phyloP scores from a whole-genome alignment of 1,140 invertebrate genomes.

The Lethrus apterus region DNA sequence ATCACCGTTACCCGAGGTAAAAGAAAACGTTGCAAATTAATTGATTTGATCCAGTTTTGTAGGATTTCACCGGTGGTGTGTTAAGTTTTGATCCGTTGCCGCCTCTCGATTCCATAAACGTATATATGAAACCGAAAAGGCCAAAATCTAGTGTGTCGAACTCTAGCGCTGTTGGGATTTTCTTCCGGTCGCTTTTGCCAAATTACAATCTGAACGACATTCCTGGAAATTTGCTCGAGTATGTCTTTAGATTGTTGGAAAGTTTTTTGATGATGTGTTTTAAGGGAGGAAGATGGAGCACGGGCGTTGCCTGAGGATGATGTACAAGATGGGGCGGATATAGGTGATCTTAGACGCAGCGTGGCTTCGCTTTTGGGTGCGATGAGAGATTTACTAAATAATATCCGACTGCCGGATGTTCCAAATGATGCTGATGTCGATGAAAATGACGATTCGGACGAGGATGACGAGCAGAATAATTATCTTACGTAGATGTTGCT shows the following conservation, averaged over 20 bases:
- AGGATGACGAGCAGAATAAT: conserved; percentile 42
- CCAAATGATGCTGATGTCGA: conserved; percentile 43
- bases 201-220: conserved; percentile 48
- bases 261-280: not conserved
- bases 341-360: conserved; percentile 50
- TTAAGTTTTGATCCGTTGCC: conserved; percentile 77
- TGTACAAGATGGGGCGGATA: conserved; percentile 24
- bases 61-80: conserved; percentile 50
- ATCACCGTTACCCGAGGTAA: conserved; percentile 48
- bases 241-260: not conserved
- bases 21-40: conserved; percentile 3
- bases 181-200: conserved; percentile 60
- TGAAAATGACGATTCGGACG: conserved; percentile 41
- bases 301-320: conserved; percentile 25
- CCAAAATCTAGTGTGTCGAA: conserved; percentile 32
- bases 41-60: conserved; percentile 23
- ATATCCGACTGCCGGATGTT: conserved; percentile 49
- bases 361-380: conserved; percentile 60
- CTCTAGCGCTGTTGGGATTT: conserved; percentile 46
- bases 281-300: conserved; percentile 30
- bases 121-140: conserved; percentile 54
- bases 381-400: conserved; percentile 63
- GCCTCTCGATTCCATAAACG: conserved; percentile 64
- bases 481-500: conserved; percentile 35
- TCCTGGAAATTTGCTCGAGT: conserved; percentile 18